phyloP scores from a whole-genome alignment of 2,113 vertebrate species.

The Ochotona princeps region DNA sequence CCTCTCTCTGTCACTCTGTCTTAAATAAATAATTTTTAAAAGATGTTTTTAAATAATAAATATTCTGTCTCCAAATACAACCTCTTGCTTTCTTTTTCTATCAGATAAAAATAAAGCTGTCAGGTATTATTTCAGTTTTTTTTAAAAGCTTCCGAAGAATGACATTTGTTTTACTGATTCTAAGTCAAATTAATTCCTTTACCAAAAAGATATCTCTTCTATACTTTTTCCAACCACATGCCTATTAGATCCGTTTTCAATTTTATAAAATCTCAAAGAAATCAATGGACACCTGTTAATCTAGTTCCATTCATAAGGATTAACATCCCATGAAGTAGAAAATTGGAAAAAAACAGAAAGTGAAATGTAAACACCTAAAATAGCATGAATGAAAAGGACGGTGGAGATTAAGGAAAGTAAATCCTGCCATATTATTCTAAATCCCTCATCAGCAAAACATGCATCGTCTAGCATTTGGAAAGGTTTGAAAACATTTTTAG shows the following conservation, averaged over 20 bases:
- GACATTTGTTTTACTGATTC: not conserved
- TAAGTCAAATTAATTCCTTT: slow-evolving; percentile 54
- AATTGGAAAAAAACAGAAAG: not conserved
- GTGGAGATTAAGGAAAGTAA: slow-evolving; percentile 1
- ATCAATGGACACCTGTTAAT: slow-evolving; percentile 36
- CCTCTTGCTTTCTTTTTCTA: not conserved
- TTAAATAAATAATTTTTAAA: not conserved
- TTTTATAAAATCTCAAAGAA: slow-evolving; percentile 57
- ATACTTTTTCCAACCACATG: slow-evolving; percentile 44
- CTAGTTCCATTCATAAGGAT: not conserved
- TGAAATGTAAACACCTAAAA: slow-evolving; percentile 42
- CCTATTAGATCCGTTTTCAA: slow-evolving; percentile 44
- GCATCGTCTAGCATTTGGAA: not conserved
- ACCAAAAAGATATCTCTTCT: slow-evolving; percentile 36
- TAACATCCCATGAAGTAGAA: not conserved
- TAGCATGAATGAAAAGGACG: not conserved
- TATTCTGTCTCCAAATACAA: slow-evolving; percentile 15
- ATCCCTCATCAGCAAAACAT: not conserved
- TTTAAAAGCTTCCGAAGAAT: slow-evolving; percentile 32
- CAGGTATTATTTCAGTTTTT: not conserved
- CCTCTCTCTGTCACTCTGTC: no score
- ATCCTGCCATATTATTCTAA: slow-evolving; percentile 29
- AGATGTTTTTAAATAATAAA: not conserved
- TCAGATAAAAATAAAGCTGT: slow-evolving; percentile 42
- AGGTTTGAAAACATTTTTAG: not conserved